Conservation (phyloP, 2,113 vertebrate species). For the Semicossyphus pulcher region DNA sequence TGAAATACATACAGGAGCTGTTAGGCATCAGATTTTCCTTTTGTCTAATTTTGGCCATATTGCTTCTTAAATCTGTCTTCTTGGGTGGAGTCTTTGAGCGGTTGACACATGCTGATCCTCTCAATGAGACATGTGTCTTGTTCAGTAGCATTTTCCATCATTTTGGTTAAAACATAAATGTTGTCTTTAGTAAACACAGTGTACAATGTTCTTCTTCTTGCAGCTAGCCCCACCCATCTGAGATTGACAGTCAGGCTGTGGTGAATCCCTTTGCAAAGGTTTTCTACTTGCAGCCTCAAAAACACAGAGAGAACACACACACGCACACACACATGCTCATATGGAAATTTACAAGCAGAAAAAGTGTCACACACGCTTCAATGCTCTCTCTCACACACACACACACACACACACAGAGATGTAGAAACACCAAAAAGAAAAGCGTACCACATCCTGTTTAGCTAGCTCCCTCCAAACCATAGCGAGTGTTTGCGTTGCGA, state of each 20-base stretch:
- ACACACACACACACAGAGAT: conserved; percentile 11
- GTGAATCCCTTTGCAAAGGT: conserved; percentile 1
- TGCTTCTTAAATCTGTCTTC: too few species aligned
- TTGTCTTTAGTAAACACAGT: conserved; percentile 22
- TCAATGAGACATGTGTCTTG: conserved; percentile 41
- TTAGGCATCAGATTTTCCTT: too few species aligned
- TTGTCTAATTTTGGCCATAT: too few species aligned
- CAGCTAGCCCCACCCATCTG: conserved; percentile 24
- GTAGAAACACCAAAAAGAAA: conserved; percentile 31
- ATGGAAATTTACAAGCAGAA: conserved; percentile 28
- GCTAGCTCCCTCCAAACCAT: conserved; percentile 18
- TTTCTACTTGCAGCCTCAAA: conserved; percentile 12
- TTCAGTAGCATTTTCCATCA: conserved; percentile 16
- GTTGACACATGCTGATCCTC: conserved; percentile 20
- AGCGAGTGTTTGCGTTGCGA: conserved; percentile 35
- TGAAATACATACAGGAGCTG: not conserved
- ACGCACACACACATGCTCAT: not conserved
- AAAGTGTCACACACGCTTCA: conserved; percentile 6
- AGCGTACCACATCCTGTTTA: conserved; percentile 45
- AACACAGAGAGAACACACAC: not conserved
- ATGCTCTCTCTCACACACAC: not conserved
- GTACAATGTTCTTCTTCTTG: not conserved
- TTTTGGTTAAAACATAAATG: conserved; percentile 23
- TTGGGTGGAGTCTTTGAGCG: not conserved
- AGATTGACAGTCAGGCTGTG: conserved; percentile 21